Evolutionary conservation across 1,140 invertebrate species (phyloP), one percentile per base, ranked within the genome.

Genomic region (Lucilia cuprina): DNA sequence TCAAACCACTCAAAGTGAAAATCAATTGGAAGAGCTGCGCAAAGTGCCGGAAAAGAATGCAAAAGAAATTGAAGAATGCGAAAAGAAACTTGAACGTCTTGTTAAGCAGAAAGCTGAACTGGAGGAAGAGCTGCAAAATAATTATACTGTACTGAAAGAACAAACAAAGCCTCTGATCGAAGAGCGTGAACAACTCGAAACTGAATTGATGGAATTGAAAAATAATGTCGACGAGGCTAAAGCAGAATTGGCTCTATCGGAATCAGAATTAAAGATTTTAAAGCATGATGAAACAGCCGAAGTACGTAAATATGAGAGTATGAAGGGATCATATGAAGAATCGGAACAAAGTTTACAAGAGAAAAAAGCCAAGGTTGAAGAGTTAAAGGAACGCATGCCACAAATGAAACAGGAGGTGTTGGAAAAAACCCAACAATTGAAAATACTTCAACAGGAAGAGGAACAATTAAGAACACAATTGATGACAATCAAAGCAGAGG

Each of bases 261-360:
- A 98, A 87, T 96, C 95, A 0, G 95, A 98, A 89, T 90, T 98
- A 5, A 95, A 98, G 88, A 93, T 98, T 25, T 96, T 96, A 84
- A 92, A 95, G 35, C 96, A 95, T 75, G 95, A 93, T 49, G 96
- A 98, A 88, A 92, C 94, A 65, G 94, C 93, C 1, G 97, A 98
- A 89, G 93, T 93, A 83, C 92, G 93, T 9, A 97, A 96, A 87
- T 92, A 97, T 9, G 93, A 95, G 84, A 92, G 94, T 8, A 88
- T 96, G 19, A 91, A 93, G 74, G 86, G 91, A 21, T 89, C 91
- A 0, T 91, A 93, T 21, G 91, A 93, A 84, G 89, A 86, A 30
- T 91, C 91, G 0, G 85, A 87, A 17, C 86, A 90, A 2, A 92
- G 91, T 83, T 90, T 94, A 1, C 85, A 92, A 55, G 91, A 93